These are phyloP conservation scores for Drosophila pandora DNA, from an alignment of 1,140 invertebrate genomes.

Conservation along the genomic window DNA sequence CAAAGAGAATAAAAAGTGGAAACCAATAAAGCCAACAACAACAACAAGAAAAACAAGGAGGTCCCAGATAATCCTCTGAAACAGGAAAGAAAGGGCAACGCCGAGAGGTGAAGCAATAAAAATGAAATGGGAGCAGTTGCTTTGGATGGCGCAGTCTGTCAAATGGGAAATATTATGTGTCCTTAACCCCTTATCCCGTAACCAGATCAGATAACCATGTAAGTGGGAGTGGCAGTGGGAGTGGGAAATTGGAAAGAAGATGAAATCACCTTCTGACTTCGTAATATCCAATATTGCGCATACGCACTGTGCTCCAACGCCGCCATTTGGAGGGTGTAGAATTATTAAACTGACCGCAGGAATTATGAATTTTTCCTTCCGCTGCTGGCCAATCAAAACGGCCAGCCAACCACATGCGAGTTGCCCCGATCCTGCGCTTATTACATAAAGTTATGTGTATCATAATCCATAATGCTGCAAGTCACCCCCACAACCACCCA, in stretches of 20 bases:
- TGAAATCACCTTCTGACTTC: slow-evolving; percentile 20
- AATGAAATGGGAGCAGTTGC: slow-evolving; percentile 42
- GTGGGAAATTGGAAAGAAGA: slow-evolving; percentile 25
- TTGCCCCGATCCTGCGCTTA: slow-evolving; percentile 27
- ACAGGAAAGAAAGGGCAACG: slow-evolving; percentile 12
- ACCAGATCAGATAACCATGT: slow-evolving; percentile 26
- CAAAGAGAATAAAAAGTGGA: slow-evolving; percentile 56
- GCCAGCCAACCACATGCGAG: slow-evolving; percentile 31
- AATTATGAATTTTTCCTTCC: slow-evolving; percentile 63
- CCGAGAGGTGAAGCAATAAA: slow-evolving; percentile 49
- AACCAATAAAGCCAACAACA: slow-evolving; percentile 44
- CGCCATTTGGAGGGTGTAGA: slow-evolving; percentile 30
- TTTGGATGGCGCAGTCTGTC: slow-evolving; percentile 27
- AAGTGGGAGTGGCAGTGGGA: too few relatives aligned
- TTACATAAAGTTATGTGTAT: slow-evolving; percentile 78
- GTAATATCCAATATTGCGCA: slow-evolving; percentile 40
- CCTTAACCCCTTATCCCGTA: slow-evolving; percentile 13
- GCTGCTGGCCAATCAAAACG: slow-evolving; percentile 25
- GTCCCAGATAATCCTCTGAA: slow-evolving; percentile 22
- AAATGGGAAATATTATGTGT: slow-evolving; percentile 39
- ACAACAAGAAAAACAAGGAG: background rate
- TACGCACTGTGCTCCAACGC: slow-evolving; percentile 38
- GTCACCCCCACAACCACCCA: slow-evolving; percentile 8
- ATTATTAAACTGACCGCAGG: slow-evolving; percentile 64
- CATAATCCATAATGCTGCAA: slow-evolving; percentile 74